Evolutionary conservation across 1,140 invertebrate species (phyloP).

Genomic region (Pogonomyrmex barbatus): DNA sequence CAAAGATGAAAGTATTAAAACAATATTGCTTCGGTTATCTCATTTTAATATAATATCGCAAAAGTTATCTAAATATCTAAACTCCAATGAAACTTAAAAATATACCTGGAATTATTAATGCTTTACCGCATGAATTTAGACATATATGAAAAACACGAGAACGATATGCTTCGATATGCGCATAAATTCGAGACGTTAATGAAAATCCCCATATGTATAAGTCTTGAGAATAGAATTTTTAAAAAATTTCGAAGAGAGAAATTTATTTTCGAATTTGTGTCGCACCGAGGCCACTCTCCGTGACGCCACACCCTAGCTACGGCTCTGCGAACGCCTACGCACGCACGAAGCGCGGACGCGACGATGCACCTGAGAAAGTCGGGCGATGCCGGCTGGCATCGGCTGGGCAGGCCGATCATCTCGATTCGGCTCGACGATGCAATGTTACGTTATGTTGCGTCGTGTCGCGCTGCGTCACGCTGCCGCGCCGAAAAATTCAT

Average conservation of each 20-base stretch:
- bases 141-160: background rate
- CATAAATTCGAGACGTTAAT: background rate
- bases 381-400: conserved; percentile 42
- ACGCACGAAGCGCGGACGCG: conserved; percentile 72
- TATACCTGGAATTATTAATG: background rate
- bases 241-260: background rate
- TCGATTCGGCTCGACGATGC: background rate
- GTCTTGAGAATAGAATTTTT: background rate
- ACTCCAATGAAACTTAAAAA: background rate
- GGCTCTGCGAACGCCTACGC: conserved; percentile 66
- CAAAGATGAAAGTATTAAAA: background rate
- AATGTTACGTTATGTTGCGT: conserved; percentile 7
- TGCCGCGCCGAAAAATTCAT: background rate
- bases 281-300: background rate
- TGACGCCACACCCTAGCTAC: conserved; percentile 54
- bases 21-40: background rate
- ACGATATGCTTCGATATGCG: background rate
- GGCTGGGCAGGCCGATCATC: background rate
- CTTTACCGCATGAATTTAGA: background rate
- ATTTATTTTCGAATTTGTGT: background rate
- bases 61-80: background rate
- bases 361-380: conserved; percentile 56
- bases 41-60: background rate
- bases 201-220: background rate
- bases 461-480: background rate